Evolutionary conservation across 2,888 invertebrate species (phyloP).

Genomic region (Stenotaenia linearis): DNA sequence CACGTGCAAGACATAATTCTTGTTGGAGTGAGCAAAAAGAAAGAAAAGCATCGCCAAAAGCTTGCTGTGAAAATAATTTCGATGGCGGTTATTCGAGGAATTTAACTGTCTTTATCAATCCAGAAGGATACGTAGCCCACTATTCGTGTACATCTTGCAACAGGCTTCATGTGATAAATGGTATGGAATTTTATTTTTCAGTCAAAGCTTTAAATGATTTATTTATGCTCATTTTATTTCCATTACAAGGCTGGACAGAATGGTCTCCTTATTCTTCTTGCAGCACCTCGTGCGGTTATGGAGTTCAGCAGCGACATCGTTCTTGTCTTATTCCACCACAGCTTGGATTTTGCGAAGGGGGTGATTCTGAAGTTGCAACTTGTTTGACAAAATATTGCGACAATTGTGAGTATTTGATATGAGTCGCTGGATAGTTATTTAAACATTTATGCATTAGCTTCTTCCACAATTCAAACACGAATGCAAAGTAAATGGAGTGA

Average conservation of each 20-base stretch:
- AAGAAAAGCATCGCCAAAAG: not conserved
- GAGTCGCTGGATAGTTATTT: no score
- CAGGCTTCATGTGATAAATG: not conserved
- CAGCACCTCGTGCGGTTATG: conserved; percentile 49
- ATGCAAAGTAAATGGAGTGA: not conserved
- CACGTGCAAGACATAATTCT: not conserved
- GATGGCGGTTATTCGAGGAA: not conserved
- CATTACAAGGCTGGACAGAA: conserved; percentile 43
- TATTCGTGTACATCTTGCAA: not conserved
- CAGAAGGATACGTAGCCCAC: not conserved
- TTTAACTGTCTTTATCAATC: not conserved
- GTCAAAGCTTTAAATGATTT: not conserved
- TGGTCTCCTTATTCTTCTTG: conserved; percentile 52
- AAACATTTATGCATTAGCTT: not conserved
- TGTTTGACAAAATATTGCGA: not conserved
- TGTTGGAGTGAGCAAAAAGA: not conserved
- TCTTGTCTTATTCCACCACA: conserved; percentile 48
- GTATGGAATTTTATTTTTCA: not conserved
- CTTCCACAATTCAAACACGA: not conserved
- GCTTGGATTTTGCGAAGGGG: not conserved
- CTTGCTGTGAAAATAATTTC: not conserved
- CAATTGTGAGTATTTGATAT: not conserved
- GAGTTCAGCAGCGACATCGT: conserved; percentile 47
- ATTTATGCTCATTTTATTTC: not conserved
- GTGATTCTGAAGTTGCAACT: not conserved